Conservation (phyloP, 2,797 vertebrate species). For the Rhabdomys pumilio region DNA sequence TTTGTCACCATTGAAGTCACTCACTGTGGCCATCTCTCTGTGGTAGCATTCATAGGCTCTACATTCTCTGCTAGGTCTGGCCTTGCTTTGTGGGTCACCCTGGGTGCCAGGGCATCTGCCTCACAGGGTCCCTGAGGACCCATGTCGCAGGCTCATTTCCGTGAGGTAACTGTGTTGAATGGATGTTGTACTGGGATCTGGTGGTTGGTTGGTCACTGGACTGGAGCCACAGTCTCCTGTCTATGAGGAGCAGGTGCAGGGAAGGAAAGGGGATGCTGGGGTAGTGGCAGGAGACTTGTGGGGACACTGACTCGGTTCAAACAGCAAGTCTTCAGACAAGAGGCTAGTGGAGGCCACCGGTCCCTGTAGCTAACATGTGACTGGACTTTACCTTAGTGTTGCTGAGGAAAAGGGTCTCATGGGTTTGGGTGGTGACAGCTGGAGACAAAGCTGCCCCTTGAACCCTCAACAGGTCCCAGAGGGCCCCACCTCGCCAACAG, state of each 20-base stretch:
- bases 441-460: not conserved
- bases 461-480: not conserved
- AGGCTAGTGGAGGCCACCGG: rapidly evolving
- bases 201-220: not conserved
- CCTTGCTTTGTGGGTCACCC: not conserved
- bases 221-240: no score
- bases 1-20: not conserved
- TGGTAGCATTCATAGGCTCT: rapidly evolving
- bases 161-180: rapidly evolving
- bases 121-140: not conserved
- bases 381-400: rapidly evolving
- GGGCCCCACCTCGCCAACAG: not conserved
- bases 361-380: rapidly evolving
- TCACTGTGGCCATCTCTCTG: not conserved
- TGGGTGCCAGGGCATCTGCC: not conserved
- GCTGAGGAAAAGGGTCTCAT: rapidly evolving
- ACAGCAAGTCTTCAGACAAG: rapidly evolving
- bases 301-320: not conserved
- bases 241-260: no score
- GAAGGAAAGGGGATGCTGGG: not conserved
- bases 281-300: not conserved
- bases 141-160: rapidly evolving
- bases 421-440: not conserved
- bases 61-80: not conserved
- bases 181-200: not conserved